phyloP scores from a whole-genome alignment of 2,113 vertebrate species.

The Catharus bicknelli region DNA sequence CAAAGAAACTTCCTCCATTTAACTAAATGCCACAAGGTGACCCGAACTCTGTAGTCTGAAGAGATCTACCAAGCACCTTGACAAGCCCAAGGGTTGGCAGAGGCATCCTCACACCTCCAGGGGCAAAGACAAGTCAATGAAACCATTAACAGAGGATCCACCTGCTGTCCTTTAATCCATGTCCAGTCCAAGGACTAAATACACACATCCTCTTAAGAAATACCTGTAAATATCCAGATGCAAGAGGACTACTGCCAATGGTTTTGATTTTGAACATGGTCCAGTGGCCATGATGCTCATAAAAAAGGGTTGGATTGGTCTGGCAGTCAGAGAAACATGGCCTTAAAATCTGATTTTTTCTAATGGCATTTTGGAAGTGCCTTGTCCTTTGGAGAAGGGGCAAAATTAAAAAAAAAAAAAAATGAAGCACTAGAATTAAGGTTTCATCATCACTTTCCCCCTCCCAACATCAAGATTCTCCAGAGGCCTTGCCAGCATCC shows the following conservation, averaged over 20 bases:
- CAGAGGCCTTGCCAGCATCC: not conserved
- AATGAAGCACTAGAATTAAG: not conserved
- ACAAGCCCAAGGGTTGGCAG: not conserved
- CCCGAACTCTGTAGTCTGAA: not conserved
- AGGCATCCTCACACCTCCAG: not conserved
- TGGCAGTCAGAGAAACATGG: not conserved
- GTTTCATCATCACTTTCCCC: not conserved
- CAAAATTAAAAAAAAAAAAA: not conserved
- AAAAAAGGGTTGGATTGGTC: accelerated
- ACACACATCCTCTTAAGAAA: not conserved
- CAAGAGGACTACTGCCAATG: not conserved
- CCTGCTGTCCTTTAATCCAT: not conserved
- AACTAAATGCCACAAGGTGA: not conserved
- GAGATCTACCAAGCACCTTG: not conserved
- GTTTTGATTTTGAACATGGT: not conserved
- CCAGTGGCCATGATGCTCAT: not conserved
- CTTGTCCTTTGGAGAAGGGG: not conserved
- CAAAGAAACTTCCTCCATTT: not conserved
- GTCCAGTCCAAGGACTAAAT: not conserved
- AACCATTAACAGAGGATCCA: not conserved
- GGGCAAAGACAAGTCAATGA: not conserved
- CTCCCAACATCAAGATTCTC: not conserved
- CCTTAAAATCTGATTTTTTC: not conserved
- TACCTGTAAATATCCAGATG: not conserved
- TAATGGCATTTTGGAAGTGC: not conserved